These are phyloP conservation scores for Graphium colonna DNA, from an alignment of 2,888 invertebrate genomes.

Conservation along the genomic window DNA sequence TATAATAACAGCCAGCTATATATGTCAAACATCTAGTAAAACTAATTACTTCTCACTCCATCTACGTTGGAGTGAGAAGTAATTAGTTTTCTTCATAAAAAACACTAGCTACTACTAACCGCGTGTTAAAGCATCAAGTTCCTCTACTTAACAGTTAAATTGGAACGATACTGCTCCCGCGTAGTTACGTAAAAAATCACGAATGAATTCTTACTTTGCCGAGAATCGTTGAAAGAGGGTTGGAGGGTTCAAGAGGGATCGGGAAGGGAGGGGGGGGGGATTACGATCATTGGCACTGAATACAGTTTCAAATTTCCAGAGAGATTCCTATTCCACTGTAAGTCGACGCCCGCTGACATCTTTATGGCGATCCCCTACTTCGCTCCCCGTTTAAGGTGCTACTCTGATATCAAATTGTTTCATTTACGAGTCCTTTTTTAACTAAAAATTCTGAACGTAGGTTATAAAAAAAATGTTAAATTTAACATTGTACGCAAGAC, in stretches of 20 bases:
- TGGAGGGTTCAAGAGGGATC: not conserved
- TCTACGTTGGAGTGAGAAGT: no score
- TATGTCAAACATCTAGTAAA: no score
- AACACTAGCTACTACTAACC: no score
- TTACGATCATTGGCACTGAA: constrained; percentile 17
- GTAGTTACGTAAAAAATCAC: not conserved
- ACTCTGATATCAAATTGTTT: not conserved
- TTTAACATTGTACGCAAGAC: no score
- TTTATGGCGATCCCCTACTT: not conserved
- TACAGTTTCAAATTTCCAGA: constrained; percentile 13
- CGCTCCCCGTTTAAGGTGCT: not conserved
- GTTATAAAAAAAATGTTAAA: no score
- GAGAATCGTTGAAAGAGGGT: not conserved
- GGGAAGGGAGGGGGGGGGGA: not conserved
- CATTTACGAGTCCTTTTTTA: no score
- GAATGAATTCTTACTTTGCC: constrained; percentile 3
- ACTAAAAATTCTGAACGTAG: no score
- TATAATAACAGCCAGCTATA: no score
- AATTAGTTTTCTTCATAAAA: no score
- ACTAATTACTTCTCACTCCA: no score
- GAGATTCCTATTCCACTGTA: constrained; percentile 8
- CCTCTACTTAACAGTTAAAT: not conserved
- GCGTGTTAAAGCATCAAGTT: not conserved
- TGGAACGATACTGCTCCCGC: not conserved
- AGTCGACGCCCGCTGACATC: not conserved